phyloP scores from a whole-genome alignment of 2,888 invertebrate species.

The Drosophila barbarae region DNA sequence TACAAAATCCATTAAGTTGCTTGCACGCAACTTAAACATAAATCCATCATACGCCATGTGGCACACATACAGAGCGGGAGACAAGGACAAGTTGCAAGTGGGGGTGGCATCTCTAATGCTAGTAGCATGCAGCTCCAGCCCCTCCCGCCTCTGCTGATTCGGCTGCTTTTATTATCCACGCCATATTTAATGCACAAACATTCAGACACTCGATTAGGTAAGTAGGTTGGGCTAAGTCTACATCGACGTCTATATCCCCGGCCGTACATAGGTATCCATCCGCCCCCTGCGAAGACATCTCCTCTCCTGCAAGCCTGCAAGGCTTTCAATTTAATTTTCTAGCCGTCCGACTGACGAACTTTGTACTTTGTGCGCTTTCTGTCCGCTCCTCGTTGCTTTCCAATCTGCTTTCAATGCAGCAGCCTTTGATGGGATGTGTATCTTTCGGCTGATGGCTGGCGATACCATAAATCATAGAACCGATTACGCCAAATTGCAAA shows the following conservation, averaged over 20 bases:
- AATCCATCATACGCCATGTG: slow-evolving; percentile 76
- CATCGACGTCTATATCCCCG: slow-evolving; percentile 22
- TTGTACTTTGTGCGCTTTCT: slow-evolving; percentile 32
- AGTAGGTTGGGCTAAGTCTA: slow-evolving; percentile 66
- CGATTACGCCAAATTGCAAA: slow-evolving; percentile 48
- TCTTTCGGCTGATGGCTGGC: slow-evolving; percentile 36
- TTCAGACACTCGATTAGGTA: slow-evolving; percentile 74
- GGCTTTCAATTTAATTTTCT: slow-evolving; percentile 75
- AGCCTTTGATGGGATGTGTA: slow-evolving; percentile 32
- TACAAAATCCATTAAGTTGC: slow-evolving; percentile 77
- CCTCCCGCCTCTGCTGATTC: slow-evolving; percentile 43
- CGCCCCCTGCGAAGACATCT: slow-evolving; percentile 7
- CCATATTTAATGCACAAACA: slow-evolving; percentile 74
- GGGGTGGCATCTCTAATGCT: slow-evolving; percentile 16
- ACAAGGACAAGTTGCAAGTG: slow-evolving; percentile 35
- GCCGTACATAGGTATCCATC: slow-evolving; percentile 1
- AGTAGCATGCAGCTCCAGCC: slow-evolving; percentile 55
- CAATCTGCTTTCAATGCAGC: slow-evolving; percentile 58
- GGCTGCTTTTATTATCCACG: slow-evolving; percentile 68
- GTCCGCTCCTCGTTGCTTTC: slow-evolving; percentile 14
- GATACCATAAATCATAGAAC: slow-evolving; percentile 47
- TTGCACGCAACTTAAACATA: slow-evolving; percentile 76
- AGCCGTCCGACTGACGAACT: slow-evolving; percentile 47
- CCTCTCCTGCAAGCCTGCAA: slow-evolving; percentile 25
- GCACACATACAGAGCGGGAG: slow-evolving; percentile 46